Base-by-base conservation (phyloP, 2,113 vertebrate species). In the Scytalopus superciliaris region DNA sequence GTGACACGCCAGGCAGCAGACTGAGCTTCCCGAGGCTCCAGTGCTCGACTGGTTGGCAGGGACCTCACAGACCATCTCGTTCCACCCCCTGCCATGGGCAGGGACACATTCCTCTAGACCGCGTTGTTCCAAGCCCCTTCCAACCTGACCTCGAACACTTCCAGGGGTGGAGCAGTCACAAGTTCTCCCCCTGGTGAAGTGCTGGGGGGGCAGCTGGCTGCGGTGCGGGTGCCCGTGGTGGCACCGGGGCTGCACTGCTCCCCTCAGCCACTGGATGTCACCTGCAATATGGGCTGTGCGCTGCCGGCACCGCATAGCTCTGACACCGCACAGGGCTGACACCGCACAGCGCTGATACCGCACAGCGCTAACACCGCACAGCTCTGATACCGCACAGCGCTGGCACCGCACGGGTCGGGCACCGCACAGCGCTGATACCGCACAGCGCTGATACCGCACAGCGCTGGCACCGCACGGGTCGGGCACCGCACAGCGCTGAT, bases 191-290 rank as follows among this genome's bases (percentile, higher is more conserved):
- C 50, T 5, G 85, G n/a, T 5, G 7, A 5, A 14, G 14, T 6
- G 77, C 2, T 6, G 47, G 37, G 45, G 27, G 22, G 18, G 25
- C 2, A n/a, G 25, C 49, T 3, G 17, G 10, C 14, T 5, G 2
- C 6, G 3, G 3, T 18, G 69, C 25, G 14, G 45, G 33, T 14
- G 53, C 12, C 47, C 2, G 11, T 0, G 23, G 8, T 1, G 57
- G 67, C 30, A 0, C 21, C 0, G 67, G 62, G 37, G n/a, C 81
- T 93, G 93, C 93, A 60, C n/a, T 81, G 60, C 60, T 25, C 13
- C 91, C 55, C 59, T 30, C 91, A 80, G 84, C 94, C 87, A 2
- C 95, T 95, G 90, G 96, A 84, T 93, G 94, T 95, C 94, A 93
- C 94, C 90, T 67, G 56, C 81, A 81, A 74, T 72, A 87, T 63